Evolutionary conservation across 2,888 invertebrate genomes (phyloP), one percentile per base, ranked within the genome.

Genomic region (Drosophila cognata): DNA sequence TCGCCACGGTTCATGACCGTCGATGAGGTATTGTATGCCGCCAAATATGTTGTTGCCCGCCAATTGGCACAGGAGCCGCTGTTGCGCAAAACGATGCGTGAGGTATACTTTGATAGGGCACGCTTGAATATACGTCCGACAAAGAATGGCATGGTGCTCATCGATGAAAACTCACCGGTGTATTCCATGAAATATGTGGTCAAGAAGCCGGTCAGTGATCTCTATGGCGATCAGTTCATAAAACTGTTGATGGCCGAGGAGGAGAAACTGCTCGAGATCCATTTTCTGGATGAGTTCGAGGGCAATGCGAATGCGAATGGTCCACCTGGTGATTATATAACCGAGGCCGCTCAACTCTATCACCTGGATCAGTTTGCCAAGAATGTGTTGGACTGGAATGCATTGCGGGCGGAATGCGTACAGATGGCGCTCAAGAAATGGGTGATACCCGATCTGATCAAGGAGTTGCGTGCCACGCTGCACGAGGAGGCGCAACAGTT

Each of bases 341-440:
- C 98, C 73, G 99, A 99, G 93, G 96, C 97, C 52, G 97, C 98
- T 89, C 96, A 97, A 82, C 76, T 92, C 11, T 93, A 92, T 74
- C 91, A 92, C 46, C 88, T 96, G 95, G 99, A 99, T 93, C 99
- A 99, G 93, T 99, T 98, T 93, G 98, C 98, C 82, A 97, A 97
- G 81, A 96, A 96, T 78, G 98, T 98, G 0, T 97, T 98, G 92
- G 98, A 98, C 83, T 99, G 99, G 99, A 99, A 99, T 93, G 95
- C 96, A 2, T 92, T 99, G 58, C 94, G 99, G 48, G 95, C 96
- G 2, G 96, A 97, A 87, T 97, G 98, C 63, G 96, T 99, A 0
- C 97, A 97, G 85, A 94, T 97, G 72, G 98, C 99, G 0, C 94
- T 99, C 58, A 96, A 95, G 29, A 96, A 97, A 91, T 96, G 98